Base-by-base conservation (phyloP, 2,888 invertebrate genomes). In the Willowsia nigromaculata region DNA sequence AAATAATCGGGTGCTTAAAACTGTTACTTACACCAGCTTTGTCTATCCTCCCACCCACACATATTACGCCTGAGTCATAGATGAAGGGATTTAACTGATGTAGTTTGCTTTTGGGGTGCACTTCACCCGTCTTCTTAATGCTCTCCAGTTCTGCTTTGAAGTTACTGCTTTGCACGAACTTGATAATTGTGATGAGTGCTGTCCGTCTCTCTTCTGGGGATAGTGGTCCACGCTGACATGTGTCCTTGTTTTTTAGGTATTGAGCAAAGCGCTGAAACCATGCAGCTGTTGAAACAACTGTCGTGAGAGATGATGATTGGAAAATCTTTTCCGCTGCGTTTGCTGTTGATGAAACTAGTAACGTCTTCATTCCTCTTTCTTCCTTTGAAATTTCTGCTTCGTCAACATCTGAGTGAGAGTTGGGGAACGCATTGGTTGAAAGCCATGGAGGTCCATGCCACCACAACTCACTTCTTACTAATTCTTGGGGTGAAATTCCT, bases 41-140 rank as follows among this genome's bases (percentile, higher is more conserved):
- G 93, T 93, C 7, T 85, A 92, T 30, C 91, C 92, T 0, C 93
- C 90, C 85, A 93, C 93, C 15, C 93, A 84, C n/a, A 90, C 47
- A 15, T 93, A 93, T 13, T 93, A 62, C 33, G 4, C 56, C 53
- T 0, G 2, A n/a, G 0, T 2, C 1, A 15, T 56, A 5, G 15
- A 80, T 33, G 37, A 33, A 80, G 1, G 80, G 80, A 50, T 7
- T 13, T 2, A 76, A 37, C 4, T 27, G 25, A 5, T 2, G 3
- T n/a, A 80, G 18, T n/a, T 33, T 80, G 22, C 53, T 56, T n/a
- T 15, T 80, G 0, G 33, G 5, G 0, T 2, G 3, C 0, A 56
- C 5, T 15, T n/a, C 1, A 13, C 33, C 4, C n/a, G 13, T 22
- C 9, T 30, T 37, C 18, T 47, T 9, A 78, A 11, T n/a, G n/a